A percentile compares a stretch with the other conserved stretches of the same genome.
These are phyloP conservation scores for Drosophila ironensis DNA, from an alignment of 1,140 invertebrate genomes.

Conservation along the genomic window DNA sequence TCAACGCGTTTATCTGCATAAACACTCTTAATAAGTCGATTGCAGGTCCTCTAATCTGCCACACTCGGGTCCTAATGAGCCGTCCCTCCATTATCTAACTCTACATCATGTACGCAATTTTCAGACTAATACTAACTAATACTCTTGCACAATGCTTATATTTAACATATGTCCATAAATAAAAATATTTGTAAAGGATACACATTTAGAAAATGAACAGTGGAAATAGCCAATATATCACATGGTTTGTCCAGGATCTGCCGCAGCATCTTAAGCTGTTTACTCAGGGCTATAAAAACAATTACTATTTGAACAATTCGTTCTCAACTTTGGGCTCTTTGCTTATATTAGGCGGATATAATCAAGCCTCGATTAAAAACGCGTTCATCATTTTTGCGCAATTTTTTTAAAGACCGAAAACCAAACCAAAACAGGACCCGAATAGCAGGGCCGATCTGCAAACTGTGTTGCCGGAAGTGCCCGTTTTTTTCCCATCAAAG, in stretches of 20 bases:
- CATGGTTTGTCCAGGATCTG: constrained; percentile 36
- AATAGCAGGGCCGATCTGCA: constrained; percentile 20
- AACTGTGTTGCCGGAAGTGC: constrained; percentile 76
- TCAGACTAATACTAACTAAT: constrained; percentile 61
- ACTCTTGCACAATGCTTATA: constrained; percentile 54
- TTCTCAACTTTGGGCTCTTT: background rate
- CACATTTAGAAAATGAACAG: background rate
- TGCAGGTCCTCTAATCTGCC: constrained; percentile 59
- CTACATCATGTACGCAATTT: constrained; percentile 63
- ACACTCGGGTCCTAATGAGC: constrained; percentile 49
- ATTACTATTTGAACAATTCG: background rate
- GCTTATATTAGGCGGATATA: background rate
- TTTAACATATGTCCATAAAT: background rate
- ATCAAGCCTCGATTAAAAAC: constrained; percentile 54
- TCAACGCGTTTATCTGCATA: constrained; percentile 79
- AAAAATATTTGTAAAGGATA: too few relatives aligned
- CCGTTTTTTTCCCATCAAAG: constrained; percentile 58
- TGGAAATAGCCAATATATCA: constrained; percentile 1
- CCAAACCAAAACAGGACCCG: constrained; percentile 46
- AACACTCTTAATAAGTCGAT: constrained; percentile 80
- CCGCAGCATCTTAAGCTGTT: constrained; percentile 66
- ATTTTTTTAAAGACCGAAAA: constrained; percentile 52
- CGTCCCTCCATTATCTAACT: constrained; percentile 39
- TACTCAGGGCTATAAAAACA: constrained; percentile 16
- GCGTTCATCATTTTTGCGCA: constrained; percentile 65